Evolutionary conservation across 2,113 vertebrate genomes (phyloP).

Genomic region (Rhodinocichla rosea): DNA sequence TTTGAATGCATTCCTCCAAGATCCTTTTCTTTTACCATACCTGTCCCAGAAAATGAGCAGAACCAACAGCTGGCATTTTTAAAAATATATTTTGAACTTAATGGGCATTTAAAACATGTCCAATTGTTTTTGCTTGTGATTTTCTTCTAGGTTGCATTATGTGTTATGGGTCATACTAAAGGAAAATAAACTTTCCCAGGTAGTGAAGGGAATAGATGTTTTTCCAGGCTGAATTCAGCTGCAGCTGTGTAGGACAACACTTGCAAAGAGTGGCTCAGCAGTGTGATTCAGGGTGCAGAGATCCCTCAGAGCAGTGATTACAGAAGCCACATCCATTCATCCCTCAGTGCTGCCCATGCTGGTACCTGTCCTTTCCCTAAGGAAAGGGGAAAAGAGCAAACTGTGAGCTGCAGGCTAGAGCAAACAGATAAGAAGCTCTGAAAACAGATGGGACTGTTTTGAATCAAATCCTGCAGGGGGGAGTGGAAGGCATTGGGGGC

Average conservation of each 20-base stretch:
- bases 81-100: background rate
- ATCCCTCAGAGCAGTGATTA: background rate
- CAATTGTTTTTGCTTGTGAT: fast-evolving
- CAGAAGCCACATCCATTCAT: background rate
- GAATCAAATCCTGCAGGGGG: background rate
- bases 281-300: background rate
- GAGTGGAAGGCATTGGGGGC: background rate
- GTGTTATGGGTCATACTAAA: background rate
- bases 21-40: background rate
- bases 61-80: background rate
- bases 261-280: background rate
- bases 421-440: background rate
- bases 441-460: background rate
- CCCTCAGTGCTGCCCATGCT: background rate
- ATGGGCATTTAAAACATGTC: fast-evolving
- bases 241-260: background rate
- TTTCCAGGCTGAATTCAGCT: background rate
- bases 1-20: background rate
- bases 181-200: background rate
- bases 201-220: background rate
- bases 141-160: background rate
- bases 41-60: background rate
- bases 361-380: background rate
- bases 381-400: background rate
- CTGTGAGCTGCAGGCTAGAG: background rate